phyloP scores from a whole-genome alignment of 2,113 vertebrate genomes.

The Coptodon rendalli region DNA sequence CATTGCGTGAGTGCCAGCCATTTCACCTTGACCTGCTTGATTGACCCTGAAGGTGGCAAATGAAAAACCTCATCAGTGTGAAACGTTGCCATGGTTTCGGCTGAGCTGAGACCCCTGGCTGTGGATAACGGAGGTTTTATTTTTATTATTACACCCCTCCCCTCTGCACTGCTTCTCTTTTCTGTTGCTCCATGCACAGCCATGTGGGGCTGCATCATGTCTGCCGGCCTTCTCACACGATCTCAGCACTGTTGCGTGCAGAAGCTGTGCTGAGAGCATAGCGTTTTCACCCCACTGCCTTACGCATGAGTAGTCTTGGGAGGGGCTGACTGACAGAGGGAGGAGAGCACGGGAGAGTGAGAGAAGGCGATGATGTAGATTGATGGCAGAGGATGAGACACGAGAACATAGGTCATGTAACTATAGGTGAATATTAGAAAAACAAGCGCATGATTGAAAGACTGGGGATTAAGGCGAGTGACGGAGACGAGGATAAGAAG shows the following conservation, averaged over 20 bases:
- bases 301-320: slow-evolving; percentile 65
- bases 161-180: neutral
- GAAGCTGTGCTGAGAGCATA: slow-evolving; percentile 51
- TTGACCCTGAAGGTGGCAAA: slow-evolving; percentile 33
- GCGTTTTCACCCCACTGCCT: slow-evolving; percentile 56
- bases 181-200: slow-evolving; percentile 22
- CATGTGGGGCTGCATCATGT: slow-evolving; percentile 40
- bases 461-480: neutral
- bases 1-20: slow-evolving; percentile 45
- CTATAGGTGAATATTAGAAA: slow-evolving; percentile 23
- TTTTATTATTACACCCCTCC: slow-evolving; percentile 1
- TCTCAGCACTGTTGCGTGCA: slow-evolving; percentile 63
- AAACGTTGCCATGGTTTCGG: slow-evolving; percentile 56
- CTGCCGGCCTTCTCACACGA: slow-evolving; percentile 53
- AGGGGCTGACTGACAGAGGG: slow-evolving; percentile 35
- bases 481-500: neutral
- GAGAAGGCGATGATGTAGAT: neutral
- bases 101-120: slow-evolving; percentile 43
- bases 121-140: neutral
- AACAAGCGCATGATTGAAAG: slow-evolving; percentile 11
- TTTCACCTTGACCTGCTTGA: slow-evolving; percentile 59
- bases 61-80: slow-evolving; percentile 49
- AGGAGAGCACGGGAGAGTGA: neutral
- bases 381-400: slow-evolving; percentile 27
- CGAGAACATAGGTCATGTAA: slow-evolving; percentile 40